These are phyloP conservation scores for Hipparchia sbordonii DNA, from an alignment of 2,888 invertebrate species.

Conservation along the genomic window DNA sequence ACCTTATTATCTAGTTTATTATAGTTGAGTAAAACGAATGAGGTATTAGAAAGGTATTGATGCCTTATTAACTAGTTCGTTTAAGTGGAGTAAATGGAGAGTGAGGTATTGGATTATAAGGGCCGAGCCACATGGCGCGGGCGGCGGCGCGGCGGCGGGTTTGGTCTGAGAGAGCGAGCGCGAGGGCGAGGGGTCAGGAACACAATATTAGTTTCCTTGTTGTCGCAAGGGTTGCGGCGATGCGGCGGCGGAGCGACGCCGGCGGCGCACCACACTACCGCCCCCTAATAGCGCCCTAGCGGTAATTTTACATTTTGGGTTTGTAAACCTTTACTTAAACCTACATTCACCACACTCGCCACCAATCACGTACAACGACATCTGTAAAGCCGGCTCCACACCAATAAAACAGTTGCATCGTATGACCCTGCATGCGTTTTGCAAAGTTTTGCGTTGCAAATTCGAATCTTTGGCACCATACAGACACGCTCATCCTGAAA, in stretches of 20 bases:
- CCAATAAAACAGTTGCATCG: neutral
- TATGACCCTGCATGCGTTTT: no score
- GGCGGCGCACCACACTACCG: constrained; percentile 76
- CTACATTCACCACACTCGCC: constrained; percentile 48
- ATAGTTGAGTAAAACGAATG: neutral
- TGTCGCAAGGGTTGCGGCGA: constrained; percentile 83
- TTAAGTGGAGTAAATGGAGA: no score
- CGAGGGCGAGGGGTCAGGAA: constrained; percentile 74
- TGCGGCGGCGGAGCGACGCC: constrained; percentile 78
- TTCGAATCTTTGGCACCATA: neutral
- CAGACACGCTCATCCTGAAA: neutral
- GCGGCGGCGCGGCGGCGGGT: constrained; percentile 67
- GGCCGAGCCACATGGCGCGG: constrained; percentile 32
- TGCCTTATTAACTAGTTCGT: no score
- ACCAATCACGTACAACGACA: constrained; percentile 40
- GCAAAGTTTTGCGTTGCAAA: neutral
- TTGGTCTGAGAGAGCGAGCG: constrained; percentile 62
- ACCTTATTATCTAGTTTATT: neutral
- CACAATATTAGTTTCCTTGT: constrained; percentile 84
- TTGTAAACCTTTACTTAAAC: constrained; percentile 82
- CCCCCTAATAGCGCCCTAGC: constrained; percentile 80
- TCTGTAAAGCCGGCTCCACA: constrained; percentile 22
- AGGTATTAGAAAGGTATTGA: no score
- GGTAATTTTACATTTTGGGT: constrained; percentile 82
- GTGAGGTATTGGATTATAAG: constrained; percentile 32